Conservation (phyloP, 64 coral and sea anemone species). For the Cladopsammia gracilis region DNA sequence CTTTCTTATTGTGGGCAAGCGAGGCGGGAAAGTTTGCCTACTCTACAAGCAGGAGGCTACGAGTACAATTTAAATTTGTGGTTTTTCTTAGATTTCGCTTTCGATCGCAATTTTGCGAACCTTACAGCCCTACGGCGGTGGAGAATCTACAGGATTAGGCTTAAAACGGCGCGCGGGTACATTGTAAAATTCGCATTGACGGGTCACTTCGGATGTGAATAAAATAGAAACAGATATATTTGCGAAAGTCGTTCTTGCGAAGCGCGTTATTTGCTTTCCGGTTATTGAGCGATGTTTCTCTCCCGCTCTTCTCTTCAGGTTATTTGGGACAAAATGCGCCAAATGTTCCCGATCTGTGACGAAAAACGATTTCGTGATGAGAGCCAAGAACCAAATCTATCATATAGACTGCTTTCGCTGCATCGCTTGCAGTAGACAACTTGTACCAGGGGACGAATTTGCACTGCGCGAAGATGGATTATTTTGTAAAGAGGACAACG, state of each 20-base stretch:
- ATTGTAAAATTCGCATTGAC: slow-evolving; percentile 6
- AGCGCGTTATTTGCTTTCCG: slow-evolving; percentile 74
- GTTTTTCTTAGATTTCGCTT: slow-evolving; percentile 67
- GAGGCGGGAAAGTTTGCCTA: slow-evolving; percentile 95
- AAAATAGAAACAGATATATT: slow-evolving; percentile 84
- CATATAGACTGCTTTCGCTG: slow-evolving; percentile 99
- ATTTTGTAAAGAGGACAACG: slow-evolving; percentile 98
- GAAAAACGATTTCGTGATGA: slow-evolving; percentile 98
- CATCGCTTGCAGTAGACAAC: slow-evolving; percentile 95
- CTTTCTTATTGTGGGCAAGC: slow-evolving; percentile 84
- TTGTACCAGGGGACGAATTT: slow-evolving; percentile 95
- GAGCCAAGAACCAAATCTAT: slow-evolving; percentile 96
- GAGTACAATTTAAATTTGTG: slow-evolving; percentile 79
- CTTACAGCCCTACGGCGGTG: not conserved
- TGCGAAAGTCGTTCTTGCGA: slow-evolving; percentile 92
- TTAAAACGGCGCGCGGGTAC: not conserved
- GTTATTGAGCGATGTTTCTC: slow-evolving; percentile 42
- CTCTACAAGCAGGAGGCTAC: slow-evolving; percentile 86
- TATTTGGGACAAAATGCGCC: slow-evolving; percentile 98
- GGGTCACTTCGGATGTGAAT: slow-evolving; percentile 20
- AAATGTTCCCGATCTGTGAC: slow-evolving; percentile 94
- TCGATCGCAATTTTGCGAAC: slow-evolving; percentile 2
- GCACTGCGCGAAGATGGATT: slow-evolving; percentile 93
- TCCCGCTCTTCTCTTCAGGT: slow-evolving; percentile 74
- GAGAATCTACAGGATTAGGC: slow-evolving; percentile 15